Conservation (phyloP, 2,797 vertebrate species). For the Antennarius maculatus region DNA sequence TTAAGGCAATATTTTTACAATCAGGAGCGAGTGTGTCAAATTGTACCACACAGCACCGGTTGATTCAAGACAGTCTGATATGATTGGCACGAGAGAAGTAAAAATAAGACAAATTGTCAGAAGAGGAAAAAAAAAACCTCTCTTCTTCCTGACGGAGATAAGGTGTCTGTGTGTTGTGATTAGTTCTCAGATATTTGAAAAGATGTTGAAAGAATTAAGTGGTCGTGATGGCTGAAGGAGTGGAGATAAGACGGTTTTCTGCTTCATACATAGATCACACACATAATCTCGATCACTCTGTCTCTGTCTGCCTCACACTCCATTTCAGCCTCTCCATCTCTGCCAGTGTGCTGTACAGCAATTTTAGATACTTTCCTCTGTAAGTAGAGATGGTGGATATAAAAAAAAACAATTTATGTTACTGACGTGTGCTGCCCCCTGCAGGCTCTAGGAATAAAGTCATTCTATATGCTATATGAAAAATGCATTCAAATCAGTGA, state of each 20-base stretch:
- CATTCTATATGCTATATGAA: constrained; percentile 5
- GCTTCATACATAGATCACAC: constrained; percentile 55
- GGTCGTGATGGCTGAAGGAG: constrained; percentile 40
- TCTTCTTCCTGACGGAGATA: constrained; percentile 33
- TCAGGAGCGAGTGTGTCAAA: constrained; percentile 20
- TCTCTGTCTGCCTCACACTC: constrained; percentile 41
- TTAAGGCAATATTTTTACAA: constrained; percentile 22
- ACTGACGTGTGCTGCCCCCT: constrained; percentile 71
- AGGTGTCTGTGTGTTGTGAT: constrained; percentile 58
- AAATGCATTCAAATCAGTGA: background rate
- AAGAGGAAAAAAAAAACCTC: constrained; percentile 18
- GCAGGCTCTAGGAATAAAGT: constrained; percentile 52
- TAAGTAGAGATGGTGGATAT: constrained; percentile 81
- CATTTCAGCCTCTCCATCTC: constrained; percentile 41
- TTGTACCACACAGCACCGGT: constrained; percentile 18
- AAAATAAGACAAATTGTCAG: constrained; percentile 18
- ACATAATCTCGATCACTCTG: constrained; percentile 30
- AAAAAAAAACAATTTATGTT: constrained; percentile 55
- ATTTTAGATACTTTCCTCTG: constrained; percentile 76
- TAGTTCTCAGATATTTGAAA: constrained; percentile 59
- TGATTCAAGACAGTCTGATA: constrained; percentile 28
- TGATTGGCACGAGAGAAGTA: constrained; percentile 28
- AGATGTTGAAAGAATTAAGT: constrained; percentile 21
- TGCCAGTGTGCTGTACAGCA: constrained; percentile 69
- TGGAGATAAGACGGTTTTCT: constrained; percentile 64